phyloP scores from a whole-genome alignment of 2,888 invertebrate genomes.

The Spodoptera picta region DNA sequence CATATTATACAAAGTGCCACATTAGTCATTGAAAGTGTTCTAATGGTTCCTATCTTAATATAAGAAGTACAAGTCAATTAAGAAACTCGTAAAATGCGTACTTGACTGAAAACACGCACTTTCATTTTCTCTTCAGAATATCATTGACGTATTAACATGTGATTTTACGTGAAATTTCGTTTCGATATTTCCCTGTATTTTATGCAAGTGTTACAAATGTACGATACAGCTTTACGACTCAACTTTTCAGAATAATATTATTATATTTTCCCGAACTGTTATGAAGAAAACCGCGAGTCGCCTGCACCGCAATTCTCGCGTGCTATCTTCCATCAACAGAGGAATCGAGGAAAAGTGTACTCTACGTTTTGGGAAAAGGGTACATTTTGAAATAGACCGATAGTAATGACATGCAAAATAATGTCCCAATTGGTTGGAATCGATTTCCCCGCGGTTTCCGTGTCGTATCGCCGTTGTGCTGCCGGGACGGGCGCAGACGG shows the following conservation, averaged over 20 bases:
- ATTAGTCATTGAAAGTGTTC: too few species aligned
- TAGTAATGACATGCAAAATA: constrained; percentile 53
- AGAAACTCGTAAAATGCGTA: constrained; percentile 8
- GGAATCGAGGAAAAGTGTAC: constrained; percentile 28
- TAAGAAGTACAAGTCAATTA: too few species aligned
- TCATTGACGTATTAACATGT: constrained; percentile 2
- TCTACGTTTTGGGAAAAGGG: constrained; percentile 25
- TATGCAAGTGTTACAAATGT: neutral
- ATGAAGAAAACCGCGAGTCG: constrained; percentile 46
- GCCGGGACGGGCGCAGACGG: constrained; percentile 31
- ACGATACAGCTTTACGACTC: constrained; percentile 1
- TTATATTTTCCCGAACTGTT: constrained; percentile 23
- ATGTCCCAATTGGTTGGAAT: constrained; percentile 69
- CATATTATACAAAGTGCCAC: too few species aligned
- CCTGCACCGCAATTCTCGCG: constrained; percentile 57
- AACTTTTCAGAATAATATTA: constrained; percentile 23
- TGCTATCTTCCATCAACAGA: constrained; percentile 55
- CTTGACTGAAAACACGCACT: constrained; percentile 9
- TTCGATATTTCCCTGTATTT: constrained; percentile 2
- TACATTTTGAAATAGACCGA: constrained; percentile 22
- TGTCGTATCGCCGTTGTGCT: constrained; percentile 47
- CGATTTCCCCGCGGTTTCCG: constrained; percentile 73
- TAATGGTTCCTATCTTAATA: too few species aligned
- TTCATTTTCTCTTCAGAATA: constrained; percentile 4
- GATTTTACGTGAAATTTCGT: neutral